Evolutionary conservation across 2,113 vertebrate genomes (phyloP).

Genomic region (Myiozetetes cayanensis): DNA sequence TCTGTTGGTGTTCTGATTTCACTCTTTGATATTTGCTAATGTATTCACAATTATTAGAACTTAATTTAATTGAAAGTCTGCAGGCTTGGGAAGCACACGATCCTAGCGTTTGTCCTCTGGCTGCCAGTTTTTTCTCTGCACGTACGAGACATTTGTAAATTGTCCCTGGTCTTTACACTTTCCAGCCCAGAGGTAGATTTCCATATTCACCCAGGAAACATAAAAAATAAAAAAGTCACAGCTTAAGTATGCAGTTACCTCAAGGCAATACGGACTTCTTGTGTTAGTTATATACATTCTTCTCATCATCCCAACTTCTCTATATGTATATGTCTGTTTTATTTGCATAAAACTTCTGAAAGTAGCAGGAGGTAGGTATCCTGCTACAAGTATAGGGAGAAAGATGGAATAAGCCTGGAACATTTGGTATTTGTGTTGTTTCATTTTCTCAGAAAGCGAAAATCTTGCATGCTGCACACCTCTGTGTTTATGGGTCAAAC

Average conservation of each 20-base stretch:
- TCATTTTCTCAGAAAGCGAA: neutral
- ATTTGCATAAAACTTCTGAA: neutral
- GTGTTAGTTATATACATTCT: neutral
- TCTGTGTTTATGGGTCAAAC: neutral
- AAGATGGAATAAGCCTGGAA: neutral
- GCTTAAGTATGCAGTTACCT: neutral
- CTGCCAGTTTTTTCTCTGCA: neutral
- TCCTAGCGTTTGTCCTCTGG: neutral
- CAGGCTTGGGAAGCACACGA: neutral
- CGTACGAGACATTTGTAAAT: neutral
- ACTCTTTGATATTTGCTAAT: slow-evolving; percentile 38
- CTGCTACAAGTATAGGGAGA: neutral
- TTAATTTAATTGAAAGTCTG: slow-evolving; percentile 34
- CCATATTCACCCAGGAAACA: neutral
- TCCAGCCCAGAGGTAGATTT: neutral
- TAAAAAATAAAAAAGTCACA: neutral
- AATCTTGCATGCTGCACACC: neutral
- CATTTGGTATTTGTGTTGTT: neutral
- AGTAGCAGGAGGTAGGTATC: neutral
- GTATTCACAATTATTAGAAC: slow-evolving; percentile 43
- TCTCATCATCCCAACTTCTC: neutral
- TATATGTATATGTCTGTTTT: neutral
- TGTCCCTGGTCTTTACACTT: neutral
- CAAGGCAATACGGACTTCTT: neutral
- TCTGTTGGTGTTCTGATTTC: neutral